Evolutionary conservation across 2,888 invertebrate species (phyloP).

Genomic region (Hyppa rectilinea): DNA sequence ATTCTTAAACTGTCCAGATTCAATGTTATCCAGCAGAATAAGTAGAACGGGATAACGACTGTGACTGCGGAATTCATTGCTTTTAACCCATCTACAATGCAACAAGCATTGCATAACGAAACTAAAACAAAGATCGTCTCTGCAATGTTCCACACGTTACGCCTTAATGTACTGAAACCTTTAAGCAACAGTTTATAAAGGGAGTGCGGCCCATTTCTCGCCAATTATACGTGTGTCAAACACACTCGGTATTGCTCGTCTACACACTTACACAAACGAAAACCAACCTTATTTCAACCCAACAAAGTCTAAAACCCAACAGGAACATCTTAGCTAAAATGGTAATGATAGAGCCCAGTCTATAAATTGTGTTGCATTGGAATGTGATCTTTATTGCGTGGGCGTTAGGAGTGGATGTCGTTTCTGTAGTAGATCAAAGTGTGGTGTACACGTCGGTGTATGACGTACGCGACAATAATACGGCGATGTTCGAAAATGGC

Average conservation of each 20-base stretch:
- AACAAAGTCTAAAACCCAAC: constrained; percentile 62
- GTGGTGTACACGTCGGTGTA: constrained; percentile 77
- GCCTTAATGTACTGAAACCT: constrained; percentile 62
- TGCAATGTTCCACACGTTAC: constrained; percentile 63
- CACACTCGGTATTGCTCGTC: constrained; percentile 75
- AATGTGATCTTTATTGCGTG: constrained; percentile 72
- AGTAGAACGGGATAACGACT: not conserved
- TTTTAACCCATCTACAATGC: constrained; percentile 36
- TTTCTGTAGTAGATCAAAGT: constrained; percentile 81
- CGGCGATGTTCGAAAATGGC: constrained; percentile 81
- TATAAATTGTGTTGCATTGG: constrained; percentile 68
- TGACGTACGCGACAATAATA: constrained; percentile 86
- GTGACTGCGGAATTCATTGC: too few species aligned
- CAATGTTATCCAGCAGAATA: not conserved
- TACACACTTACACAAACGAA: constrained; percentile 45
- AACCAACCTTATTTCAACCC: constrained; percentile 58
- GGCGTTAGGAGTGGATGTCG: constrained; percentile 69
- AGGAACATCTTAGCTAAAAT: constrained; percentile 62
- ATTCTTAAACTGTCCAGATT: too few species aligned
- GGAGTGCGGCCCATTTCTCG: constrained; percentile 84
- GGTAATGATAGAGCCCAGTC: constrained; percentile 75
- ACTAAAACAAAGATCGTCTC: constrained; percentile 46
- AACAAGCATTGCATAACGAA: constrained; percentile 44
- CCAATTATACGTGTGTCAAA: constrained; percentile 88
- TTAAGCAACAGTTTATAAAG: constrained; percentile 81